phyloP scores from a whole-genome alignment of 2,888 invertebrate genomes.

The Caenorhabditis japonica region DNA sequence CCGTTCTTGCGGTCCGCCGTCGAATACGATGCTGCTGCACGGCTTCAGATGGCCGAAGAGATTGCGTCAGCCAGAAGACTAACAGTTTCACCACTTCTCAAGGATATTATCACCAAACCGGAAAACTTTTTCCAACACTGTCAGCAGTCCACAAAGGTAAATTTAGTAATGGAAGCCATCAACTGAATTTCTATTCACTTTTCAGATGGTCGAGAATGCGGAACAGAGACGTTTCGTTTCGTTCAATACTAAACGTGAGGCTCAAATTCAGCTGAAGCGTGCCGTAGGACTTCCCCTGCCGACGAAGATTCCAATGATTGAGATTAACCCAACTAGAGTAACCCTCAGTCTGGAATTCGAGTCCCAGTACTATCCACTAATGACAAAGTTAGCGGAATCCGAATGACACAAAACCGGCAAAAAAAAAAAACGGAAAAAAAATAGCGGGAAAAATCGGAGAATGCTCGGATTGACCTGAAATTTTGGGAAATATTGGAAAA shows the following conservation, averaged over 20 bases:
- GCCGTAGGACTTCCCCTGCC: constrained; percentile 16
- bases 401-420: too few relatives aligned
- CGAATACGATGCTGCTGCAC: constrained; percentile 10
- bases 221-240: constrained; percentile 21
- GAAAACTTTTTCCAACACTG: constrained; percentile 22
- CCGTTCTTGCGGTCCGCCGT: constrained; percentile 16
- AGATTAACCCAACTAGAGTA: constrained; percentile 54
- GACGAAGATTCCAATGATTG: constrained; percentile 39
- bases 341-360: constrained; percentile 48
- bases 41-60: constrained; percentile 28
- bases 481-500: too few relatives aligned
- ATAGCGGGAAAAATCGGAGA: too few relatives aligned
- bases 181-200: background rate
- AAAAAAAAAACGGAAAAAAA: too few relatives aligned
- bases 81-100: constrained; percentile 10
- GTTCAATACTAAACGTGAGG: constrained; percentile 31
- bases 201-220: constrained; percentile 42
- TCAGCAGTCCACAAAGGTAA: constrained; percentile 42
- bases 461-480: too few relatives aligned
- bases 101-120: constrained; percentile 20
- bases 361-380: constrained; percentile 37
- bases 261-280: constrained; percentile 17
- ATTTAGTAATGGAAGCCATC: background rate
- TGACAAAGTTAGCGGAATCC: constrained; percentile 32
- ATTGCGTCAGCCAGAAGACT: constrained; percentile 27